phyloP scores from a whole-genome alignment of 2,888 invertebrate species.

The Selenia dentaria region DNA sequence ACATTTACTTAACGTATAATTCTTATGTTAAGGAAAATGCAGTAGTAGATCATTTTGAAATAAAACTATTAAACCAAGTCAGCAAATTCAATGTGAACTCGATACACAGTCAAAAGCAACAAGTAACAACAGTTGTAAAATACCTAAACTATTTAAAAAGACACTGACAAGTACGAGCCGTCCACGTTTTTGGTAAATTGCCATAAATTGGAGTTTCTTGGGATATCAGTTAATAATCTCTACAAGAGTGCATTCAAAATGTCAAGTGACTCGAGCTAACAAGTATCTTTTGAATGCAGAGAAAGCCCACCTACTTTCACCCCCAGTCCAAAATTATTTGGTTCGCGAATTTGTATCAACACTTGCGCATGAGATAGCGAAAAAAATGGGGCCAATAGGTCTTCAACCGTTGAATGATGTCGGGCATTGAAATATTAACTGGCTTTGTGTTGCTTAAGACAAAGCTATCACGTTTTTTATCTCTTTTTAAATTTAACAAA shows the following conservation, averaged over 20 bases:
- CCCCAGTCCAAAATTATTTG: constrained; percentile 52
- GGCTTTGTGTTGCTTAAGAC: constrained; percentile 17
- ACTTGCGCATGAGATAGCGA: constrained; percentile 50
- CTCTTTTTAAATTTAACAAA: constrained; percentile 1
- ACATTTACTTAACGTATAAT: no score
- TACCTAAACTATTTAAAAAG: constrained; percentile 20
- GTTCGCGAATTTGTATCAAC: constrained; percentile 71
- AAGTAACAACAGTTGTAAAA: constrained; percentile 6
- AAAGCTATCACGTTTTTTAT: constrained; percentile 13
- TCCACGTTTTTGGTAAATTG: constrained; percentile 34
- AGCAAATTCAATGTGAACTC: not conserved
- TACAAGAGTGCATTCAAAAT: constrained; percentile 30
- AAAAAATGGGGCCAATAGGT: constrained; percentile 74
- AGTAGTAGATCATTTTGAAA: no score
- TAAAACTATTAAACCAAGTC: no score
- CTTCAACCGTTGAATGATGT: constrained; percentile 53
- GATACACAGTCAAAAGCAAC: no score
- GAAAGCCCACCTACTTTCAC: constrained; percentile 74
- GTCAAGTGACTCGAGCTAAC: constrained; percentile 37
- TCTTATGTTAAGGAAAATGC: no score
- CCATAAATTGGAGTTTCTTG: constrained; percentile 30
- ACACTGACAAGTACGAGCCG: constrained; percentile 6
- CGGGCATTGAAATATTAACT: constrained; percentile 43
- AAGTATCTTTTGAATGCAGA: constrained; percentile 55
- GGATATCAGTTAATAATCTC: constrained; percentile 35